These are phyloP conservation scores for Chloroclystis v-ata DNA, from an alignment of 2,888 invertebrate species.

Conservation along the genomic window DNA sequence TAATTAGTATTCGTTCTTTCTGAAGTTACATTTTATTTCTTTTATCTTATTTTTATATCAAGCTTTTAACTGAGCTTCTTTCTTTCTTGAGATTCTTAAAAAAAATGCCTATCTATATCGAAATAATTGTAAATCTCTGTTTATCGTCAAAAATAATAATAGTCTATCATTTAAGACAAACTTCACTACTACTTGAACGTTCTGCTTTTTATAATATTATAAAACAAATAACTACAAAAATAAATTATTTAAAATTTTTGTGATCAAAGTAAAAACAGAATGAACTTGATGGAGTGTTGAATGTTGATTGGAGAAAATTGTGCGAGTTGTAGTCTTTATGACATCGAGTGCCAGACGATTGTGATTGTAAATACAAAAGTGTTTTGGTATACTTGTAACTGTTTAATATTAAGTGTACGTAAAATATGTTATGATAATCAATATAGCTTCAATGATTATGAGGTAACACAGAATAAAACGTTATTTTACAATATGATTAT, in stretches of 20 bases:
- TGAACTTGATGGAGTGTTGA: constrained; percentile 8
- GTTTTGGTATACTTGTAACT: constrained; percentile 41
- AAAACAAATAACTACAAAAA: background rate
- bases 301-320: constrained; percentile 12
- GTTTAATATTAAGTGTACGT: constrained; percentile 53
- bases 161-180: too few relatives aligned
- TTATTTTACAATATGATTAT: constrained; percentile 64
- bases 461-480: constrained; percentile 64
- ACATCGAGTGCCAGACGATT: constrained; percentile 70
- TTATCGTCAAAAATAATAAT: too few relatives aligned
- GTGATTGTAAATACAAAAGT: constrained; percentile 60
- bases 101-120: too few relatives aligned
- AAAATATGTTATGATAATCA: constrained; percentile 60
- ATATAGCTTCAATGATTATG: constrained; percentile 63
- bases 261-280: constrained; percentile 12
- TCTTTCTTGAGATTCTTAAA: too few relatives aligned
- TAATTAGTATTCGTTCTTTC: too few relatives aligned
- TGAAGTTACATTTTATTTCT: too few relatives aligned
- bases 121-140: too few relatives aligned
- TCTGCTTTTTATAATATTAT: too few relatives aligned
- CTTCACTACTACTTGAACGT: too few relatives aligned
- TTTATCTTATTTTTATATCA: too few relatives aligned
- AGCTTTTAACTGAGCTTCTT: too few relatives aligned
- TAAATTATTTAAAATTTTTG: constrained; percentile 6
- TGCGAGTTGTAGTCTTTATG: constrained; percentile 24